phyloP scores from a whole-genome alignment of 2,113 vertebrate genomes.

The Bubo scandiacus region DNA sequence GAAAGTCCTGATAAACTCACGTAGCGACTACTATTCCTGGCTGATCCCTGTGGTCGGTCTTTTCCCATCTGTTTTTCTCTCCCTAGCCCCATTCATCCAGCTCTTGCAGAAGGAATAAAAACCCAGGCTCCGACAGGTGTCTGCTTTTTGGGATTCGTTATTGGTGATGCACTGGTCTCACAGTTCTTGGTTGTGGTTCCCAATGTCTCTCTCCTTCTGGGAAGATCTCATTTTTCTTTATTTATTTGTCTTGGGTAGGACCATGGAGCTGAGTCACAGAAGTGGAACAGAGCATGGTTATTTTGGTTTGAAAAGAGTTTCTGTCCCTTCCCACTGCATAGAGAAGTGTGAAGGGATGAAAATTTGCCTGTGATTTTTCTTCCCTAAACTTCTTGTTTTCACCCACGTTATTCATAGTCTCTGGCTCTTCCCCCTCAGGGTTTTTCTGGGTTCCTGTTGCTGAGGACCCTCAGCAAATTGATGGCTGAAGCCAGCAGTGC shows the following conservation, averaged over 20 bases:
- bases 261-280: constrained; percentile 16
- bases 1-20: background rate
- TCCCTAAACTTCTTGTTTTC: constrained; percentile 12
- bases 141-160: background rate
- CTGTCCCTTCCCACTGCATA: constrained; percentile 40
- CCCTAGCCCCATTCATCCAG: background rate
- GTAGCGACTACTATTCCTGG: background rate
- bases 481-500: background rate
- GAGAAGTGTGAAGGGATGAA: constrained; percentile 41
- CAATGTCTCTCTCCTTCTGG: background rate
- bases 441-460: constrained; percentile 12
- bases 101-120: background rate
- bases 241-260: constrained; percentile 17
- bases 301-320: constrained; percentile 41
- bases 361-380: constrained; percentile 39
- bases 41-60: background rate
- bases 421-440: background rate
- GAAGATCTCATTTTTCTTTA: background rate
- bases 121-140: background rate
- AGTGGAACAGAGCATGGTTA: background rate
- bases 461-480: background rate
- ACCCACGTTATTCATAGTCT: constrained; percentile 3
- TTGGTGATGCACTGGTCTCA: background rate
- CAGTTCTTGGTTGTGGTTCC: background rate
- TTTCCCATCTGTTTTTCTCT: background rate